Base-by-base conservation (phyloP, 2,797 vertebrate genomes). In the Sebastes alutus region DNA sequence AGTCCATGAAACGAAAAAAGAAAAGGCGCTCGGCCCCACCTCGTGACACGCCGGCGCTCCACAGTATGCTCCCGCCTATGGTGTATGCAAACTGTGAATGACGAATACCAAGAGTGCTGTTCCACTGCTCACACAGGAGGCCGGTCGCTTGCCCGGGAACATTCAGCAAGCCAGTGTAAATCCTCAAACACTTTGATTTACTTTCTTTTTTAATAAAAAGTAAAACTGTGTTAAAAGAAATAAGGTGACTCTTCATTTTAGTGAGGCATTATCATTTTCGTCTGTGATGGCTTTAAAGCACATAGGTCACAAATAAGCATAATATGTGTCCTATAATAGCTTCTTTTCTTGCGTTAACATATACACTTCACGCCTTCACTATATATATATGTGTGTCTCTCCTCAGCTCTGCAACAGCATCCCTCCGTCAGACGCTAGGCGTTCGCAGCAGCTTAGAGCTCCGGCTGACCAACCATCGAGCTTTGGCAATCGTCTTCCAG, bases 391-490 rank as follows among this genome's bases (percentile, higher is more conserved):
- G n/a, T 56, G 13, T 68, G 27, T 75, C 29, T 89, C 27, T 89
- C 72, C 59, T 64, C 91, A 96, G 95, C 79, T 81, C 78, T 0
- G 29, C 84, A n/a, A 6, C 72, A 32, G 85, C 88, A 4, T 8
- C 81, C 32, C 75, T 23, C 14, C 55, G 82, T 78, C 89, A 88
- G 65, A 93, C 84, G 9, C 90, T 99, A 27, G 94, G 94, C 38
- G 90, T 98, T 82, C 95, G 97, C 87, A 98, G 97, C 90, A 96
- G 92, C 85, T 93, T 99, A 80, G 96, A 97, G 52, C 94, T 99
- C 83, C 93, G 90, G 81, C 95, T 99, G 96, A 95, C 96, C 72
- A 92, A 75, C 72, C 97, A 98, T 78, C 95, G 88, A 0, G 95
- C 95, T 0, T 94, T 98, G 0, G 90, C 92, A 6, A 66, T 99